Percentiles rank a stretch among this genome's conserved stretches.
These are phyloP conservation scores for Crocidura indochinensis DNA, from an alignment of 2,797 vertebrate genomes.

Conservation along the genomic window DNA sequence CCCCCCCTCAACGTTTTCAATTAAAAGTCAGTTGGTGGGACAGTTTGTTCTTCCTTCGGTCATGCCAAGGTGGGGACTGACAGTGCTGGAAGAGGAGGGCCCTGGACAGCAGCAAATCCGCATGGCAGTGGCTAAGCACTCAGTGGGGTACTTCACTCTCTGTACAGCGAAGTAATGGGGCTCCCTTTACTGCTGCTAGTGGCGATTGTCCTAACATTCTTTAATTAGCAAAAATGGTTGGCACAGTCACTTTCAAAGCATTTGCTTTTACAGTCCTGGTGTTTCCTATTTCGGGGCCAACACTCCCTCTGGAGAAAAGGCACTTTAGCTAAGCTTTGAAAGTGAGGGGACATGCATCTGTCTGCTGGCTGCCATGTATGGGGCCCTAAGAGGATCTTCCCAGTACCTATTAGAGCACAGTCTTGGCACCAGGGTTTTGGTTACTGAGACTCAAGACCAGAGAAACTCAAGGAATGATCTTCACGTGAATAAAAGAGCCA, in stretches of 20 bases:
- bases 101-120: conserved; percentile 6
- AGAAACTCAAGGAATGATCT: background rate
- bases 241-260: conserved; percentile 79
- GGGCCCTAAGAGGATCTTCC: too few relatives aligned
- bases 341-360: conserved; percentile 9
- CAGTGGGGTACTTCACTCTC: conserved; percentile 75
- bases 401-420: too few relatives aligned
- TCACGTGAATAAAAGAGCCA: too few relatives aligned
- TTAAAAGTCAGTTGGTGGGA: conserved; percentile 50
- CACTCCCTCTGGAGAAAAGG: conserved; percentile 70
- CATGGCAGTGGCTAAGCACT: conserved; percentile 11
- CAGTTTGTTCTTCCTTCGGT: conserved; percentile 57
- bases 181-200: conserved; percentile 79
- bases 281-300: conserved; percentile 67
- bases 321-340: conserved; percentile 63
- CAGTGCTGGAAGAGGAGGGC: conserved; percentile 33
- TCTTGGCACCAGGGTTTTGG: background rate
- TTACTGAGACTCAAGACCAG: conserved; percentile 1
- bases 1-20: background rate
- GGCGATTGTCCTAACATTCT: conserved; percentile 82
- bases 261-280: conserved; percentile 74
- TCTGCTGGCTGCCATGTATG: too few relatives aligned
- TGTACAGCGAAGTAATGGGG: conserved; percentile 81
- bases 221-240: conserved; percentile 85
- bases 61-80: conserved; percentile 36